Evolutionary conservation across 2,113 vertebrate genomes (phyloP).

Genomic region (Thamnophis sirtalis): DNA sequence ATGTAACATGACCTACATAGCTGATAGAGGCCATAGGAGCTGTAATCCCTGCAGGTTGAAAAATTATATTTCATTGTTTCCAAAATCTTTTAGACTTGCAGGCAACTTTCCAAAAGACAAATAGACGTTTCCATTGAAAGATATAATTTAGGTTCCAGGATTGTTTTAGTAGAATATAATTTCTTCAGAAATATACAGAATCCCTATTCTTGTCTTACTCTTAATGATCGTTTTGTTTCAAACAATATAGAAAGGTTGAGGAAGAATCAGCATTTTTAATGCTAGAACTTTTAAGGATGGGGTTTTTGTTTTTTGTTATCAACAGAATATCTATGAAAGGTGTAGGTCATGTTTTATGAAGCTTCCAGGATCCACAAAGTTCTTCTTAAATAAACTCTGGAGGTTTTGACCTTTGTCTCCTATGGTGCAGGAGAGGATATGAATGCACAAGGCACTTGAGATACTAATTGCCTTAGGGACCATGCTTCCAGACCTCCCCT

Average conservation of each 20-base stretch:
- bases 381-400: slow-evolving; percentile 14
- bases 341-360: slow-evolving; percentile 50
- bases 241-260: slow-evolving; percentile 38
- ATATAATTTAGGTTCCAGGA: slow-evolving; percentile 66
- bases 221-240: slow-evolving; percentile 14
- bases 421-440: slow-evolving; percentile 16
- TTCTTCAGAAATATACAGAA: slow-evolving; percentile 67
- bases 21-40: neutral
- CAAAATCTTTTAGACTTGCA: neutral
- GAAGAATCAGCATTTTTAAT: slow-evolving; percentile 29
- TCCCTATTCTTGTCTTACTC: neutral
- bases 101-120: neutral
- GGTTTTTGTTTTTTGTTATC: neutral
- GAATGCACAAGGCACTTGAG: slow-evolving; percentile 1
- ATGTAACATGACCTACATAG: neutral
- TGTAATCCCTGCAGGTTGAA: neutral
- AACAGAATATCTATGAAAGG: slow-evolving; percentile 33
- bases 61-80: neutral
- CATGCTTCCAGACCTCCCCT: neutral
- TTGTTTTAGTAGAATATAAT: slow-evolving; percentile 67
- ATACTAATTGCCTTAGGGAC: neutral
- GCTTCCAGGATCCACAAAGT: slow-evolving; percentile 28
- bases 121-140: slow-evolving; percentile 18
- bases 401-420: slow-evolving; percentile 27
- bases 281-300: neutral